These are phyloP conservation scores for Opisthograptis luteolata DNA, from an alignment of 2,888 invertebrate genomes.

Conservation along the genomic window DNA sequence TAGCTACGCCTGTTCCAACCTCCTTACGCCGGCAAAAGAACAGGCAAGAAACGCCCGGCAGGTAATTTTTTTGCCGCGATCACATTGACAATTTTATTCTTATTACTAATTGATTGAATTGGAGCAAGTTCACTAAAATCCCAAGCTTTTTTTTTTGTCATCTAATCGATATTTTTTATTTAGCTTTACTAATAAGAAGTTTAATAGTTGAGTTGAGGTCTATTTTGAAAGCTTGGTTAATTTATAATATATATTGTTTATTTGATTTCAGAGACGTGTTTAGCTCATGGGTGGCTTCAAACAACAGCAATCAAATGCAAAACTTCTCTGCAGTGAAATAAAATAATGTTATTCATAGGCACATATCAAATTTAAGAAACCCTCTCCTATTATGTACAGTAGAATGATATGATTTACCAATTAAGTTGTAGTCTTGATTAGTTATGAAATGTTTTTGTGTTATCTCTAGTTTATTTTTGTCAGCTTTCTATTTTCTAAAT, in stretches of 20 bases:
- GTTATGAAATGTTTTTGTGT: constrained; percentile 12
- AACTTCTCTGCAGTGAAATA: constrained; percentile 92
- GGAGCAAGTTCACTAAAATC: no score
- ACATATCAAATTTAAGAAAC: constrained; percentile 61
- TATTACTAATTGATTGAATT: no score
- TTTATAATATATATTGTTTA: neutral
- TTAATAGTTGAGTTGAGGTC: no score
- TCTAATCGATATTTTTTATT: no score
- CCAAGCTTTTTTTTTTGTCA: no score
- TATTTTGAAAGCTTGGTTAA: no score
- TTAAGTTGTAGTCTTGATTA: constrained; percentile 7
- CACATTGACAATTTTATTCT: no score
- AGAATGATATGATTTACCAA: constrained; percentile 27
- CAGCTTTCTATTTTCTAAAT: neutral
- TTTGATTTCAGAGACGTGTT: constrained; percentile 92
- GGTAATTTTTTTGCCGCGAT: no score
- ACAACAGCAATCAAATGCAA: constrained; percentile 92
- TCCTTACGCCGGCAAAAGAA: no score
- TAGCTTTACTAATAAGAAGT: no score
- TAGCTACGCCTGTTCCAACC: no score
- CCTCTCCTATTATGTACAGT: constrained; percentile 37
- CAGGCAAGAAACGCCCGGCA: no score
- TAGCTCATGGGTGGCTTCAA: constrained; percentile 94
- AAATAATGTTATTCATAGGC: constrained; percentile 46
- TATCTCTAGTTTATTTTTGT: neutral